Conservation (phyloP, 2,888 invertebrate genomes). For the Listrodromus nycthemerus region DNA sequence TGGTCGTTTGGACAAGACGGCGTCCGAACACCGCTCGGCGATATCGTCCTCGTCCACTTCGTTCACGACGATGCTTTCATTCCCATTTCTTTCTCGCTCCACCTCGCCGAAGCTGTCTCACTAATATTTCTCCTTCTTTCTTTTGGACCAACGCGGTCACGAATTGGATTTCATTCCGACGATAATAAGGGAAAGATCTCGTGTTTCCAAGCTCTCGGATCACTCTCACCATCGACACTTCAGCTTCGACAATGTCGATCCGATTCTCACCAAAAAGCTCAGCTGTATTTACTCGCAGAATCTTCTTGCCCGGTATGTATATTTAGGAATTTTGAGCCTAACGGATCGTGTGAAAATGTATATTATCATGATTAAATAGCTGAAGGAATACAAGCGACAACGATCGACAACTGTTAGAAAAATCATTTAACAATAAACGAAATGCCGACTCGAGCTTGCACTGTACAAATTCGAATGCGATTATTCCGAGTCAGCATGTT, state of each 20-base stretch:
- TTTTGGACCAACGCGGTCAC: constrained; percentile 21
- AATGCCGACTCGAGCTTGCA: too few species aligned
- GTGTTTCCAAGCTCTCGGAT: constrained; percentile 30
- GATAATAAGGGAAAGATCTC: constrained; percentile 68
- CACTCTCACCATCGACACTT: constrained; percentile 4
- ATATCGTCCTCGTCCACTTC: constrained; percentile 64
- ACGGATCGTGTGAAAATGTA: neutral
- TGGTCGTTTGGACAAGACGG: constrained; percentile 82
- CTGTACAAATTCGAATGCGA: constrained; percentile 1
- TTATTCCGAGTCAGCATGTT: constrained; percentile 18
- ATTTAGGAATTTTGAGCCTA: neutral
- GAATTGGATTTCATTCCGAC: constrained; percentile 65
- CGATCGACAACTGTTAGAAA: too few species aligned
- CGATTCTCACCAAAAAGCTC: neutral
- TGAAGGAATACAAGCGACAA: too few species aligned
- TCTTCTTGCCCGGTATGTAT: neutral
- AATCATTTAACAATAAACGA: too few species aligned
- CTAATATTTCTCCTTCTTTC: constrained; percentile 42
- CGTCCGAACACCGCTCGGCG: constrained; percentile 71
- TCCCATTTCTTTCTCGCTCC: constrained; percentile 12
- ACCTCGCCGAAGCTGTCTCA: constrained; percentile 6
- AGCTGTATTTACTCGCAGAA: neutral
- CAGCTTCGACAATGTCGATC: constrained; percentile 7
- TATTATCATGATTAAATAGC: neutral
- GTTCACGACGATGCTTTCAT: constrained; percentile 59